phyloP scores from a whole-genome alignment of 2,113 vertebrate genomes.

The cattle (Bos taurus) region DNA sequence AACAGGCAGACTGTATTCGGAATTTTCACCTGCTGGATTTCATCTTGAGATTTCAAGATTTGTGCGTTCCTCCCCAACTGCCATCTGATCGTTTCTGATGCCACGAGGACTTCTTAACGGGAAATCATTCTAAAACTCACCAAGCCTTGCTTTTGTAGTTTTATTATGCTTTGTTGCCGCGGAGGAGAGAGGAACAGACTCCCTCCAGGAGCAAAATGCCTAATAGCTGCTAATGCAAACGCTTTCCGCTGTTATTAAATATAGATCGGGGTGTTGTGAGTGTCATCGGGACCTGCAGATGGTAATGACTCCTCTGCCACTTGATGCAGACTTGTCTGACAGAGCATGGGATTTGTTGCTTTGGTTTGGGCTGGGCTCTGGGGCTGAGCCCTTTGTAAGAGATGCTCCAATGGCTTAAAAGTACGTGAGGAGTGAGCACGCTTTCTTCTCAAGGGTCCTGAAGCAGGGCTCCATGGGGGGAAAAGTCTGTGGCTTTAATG shows the following conservation, averaged over 20 bases:
- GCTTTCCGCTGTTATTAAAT: constrained; percentile 35
- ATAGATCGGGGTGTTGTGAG: constrained; percentile 32
- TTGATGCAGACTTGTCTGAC: not conserved
- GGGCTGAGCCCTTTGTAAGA: not conserved
- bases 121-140: constrained; percentile 31
- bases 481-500: accelerated
- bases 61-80: not conserved
- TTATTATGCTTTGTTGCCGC: constrained; percentile 8
- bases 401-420: not conserved
- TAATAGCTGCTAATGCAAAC: constrained; percentile 34
- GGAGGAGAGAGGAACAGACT: not conserved
- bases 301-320: not conserved
- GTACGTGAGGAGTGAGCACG: not conserved
- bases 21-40: not conserved
- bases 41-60: constrained; percentile 10
- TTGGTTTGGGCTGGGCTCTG: not conserved
- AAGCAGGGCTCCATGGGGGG: not conserved
- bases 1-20: not conserved
- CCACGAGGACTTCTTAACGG: not conserved
- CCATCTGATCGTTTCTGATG: not conserved
- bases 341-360: not conserved
- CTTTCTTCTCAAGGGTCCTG: not conserved
- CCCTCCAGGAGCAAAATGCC: not conserved
- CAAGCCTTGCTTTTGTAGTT: not conserved
- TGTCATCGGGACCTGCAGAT: not conserved